Conservation (phyloP, 2,113 vertebrate genomes). For the Ictalurus punctatus region DNA sequence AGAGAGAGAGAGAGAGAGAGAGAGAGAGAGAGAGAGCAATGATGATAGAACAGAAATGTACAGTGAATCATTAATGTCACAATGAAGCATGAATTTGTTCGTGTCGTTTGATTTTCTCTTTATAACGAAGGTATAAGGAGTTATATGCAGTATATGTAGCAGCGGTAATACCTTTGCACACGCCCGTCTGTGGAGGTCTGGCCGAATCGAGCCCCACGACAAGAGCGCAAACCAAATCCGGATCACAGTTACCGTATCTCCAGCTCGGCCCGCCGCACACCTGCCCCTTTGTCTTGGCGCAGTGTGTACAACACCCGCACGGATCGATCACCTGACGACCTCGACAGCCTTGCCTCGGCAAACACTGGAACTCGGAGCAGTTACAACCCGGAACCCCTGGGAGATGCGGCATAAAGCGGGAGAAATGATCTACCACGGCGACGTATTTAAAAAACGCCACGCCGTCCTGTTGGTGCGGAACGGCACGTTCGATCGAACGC, state of each 20-base stretch:
- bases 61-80: not conserved
- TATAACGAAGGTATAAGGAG: not conserved
- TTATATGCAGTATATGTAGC: not conserved
- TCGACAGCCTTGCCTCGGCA: not conserved
- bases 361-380: slow-evolving; percentile 31
- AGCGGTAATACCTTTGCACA: slow-evolving; percentile 37
- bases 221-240: slow-evolving; percentile 6
- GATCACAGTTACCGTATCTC: slow-evolving; percentile 35
- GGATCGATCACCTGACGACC: not conserved
- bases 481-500: not conserved
- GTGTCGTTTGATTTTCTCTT: not conserved
- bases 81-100: not conserved
- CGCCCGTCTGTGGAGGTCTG: slow-evolving; percentile 31
- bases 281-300: slow-evolving; percentile 30
- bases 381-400: slow-evolving; percentile 16
- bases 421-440: not conserved
- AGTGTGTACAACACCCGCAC: slow-evolving; percentile 45
- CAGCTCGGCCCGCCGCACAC: slow-evolving; percentile 41
- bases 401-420: not conserved
- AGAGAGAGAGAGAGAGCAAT: not conserved
- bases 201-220: slow-evolving; percentile 1
- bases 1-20: not conserved
- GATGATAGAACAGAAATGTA: not conserved
- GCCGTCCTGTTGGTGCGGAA: not conserved
- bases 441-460: not conserved